Evolutionary conservation across 2,888 invertebrate genomes (phyloP).

Genomic region (Venusia cambrica): DNA sequence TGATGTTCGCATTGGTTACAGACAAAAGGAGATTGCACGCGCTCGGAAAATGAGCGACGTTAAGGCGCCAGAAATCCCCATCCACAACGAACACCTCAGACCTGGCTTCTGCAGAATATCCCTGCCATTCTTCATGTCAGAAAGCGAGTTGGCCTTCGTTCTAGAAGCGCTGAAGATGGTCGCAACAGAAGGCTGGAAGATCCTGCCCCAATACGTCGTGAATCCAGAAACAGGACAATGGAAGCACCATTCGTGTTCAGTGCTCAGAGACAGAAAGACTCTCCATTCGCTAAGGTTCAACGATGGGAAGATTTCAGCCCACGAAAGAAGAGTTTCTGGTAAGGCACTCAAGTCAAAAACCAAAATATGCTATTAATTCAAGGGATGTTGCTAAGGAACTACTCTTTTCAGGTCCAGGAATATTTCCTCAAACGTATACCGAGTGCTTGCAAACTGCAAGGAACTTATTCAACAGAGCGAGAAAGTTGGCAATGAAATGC

Average conservation of each 20-base stretch:
- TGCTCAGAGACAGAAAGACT: constrained; percentile 91
- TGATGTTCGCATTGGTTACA: constrained; percentile 43
- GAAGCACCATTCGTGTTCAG: constrained; percentile 90
- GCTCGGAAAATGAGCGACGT: constrained; percentile 65
- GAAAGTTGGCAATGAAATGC: constrained; percentile 88
- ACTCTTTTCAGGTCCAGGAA: constrained; percentile 79
- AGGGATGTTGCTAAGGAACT: constrained; percentile 10
- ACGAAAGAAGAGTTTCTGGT: constrained; percentile 86
- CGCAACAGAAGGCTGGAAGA: constrained; percentile 93
- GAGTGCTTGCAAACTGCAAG: constrained; percentile 90
- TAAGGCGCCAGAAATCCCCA: constrained; percentile 66
- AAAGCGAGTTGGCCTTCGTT: constrained; percentile 89
- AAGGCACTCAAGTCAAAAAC: constrained; percentile 29
- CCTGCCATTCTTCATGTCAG: constrained; percentile 91
- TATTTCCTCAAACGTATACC: constrained; percentile 87
- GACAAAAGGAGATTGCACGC: constrained; percentile 69
- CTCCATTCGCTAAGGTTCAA: constrained; percentile 88
- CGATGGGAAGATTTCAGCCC: constrained; percentile 87
- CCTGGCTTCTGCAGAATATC: constrained; percentile 94
- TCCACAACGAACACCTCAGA: constrained; percentile 85
- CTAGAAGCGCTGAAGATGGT: constrained; percentile 93
- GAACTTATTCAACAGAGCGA: constrained; percentile 87
- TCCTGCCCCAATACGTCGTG: constrained; percentile 92
- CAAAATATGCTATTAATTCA: background rate
- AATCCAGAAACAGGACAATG: constrained; percentile 94